These are phyloP conservation scores for Thalpophila matura DNA, from an alignment of 2,888 invertebrate species.

Conservation along the genomic window DNA sequence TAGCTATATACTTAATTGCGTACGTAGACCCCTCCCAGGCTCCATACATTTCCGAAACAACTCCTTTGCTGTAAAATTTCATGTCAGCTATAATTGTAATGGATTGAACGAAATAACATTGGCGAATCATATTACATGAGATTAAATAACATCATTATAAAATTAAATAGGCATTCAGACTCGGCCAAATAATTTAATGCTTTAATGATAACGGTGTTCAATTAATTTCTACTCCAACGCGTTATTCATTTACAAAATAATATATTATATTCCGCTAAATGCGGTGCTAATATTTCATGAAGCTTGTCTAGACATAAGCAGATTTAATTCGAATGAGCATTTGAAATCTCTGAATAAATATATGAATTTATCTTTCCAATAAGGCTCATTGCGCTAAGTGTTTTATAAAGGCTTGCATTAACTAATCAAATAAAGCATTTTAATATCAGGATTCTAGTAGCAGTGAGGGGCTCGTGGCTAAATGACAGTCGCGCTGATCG, in stretches of 20 bases:
- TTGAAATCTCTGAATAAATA: conserved; percentile 27
- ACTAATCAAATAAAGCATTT: neutral
- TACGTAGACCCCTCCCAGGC: too few relatives aligned
- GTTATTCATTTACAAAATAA: conserved; percentile 23
- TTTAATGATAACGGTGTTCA: conserved; percentile 1
- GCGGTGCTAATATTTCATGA: conserved; percentile 27
- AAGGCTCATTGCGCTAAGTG: conserved; percentile 15
- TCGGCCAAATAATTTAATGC: neutral
- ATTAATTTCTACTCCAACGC: conserved; percentile 29
- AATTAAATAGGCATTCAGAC: too few relatives aligned
- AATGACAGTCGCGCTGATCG: too few relatives aligned
- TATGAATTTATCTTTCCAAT: conserved; percentile 6
- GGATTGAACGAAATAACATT: too few relatives aligned
- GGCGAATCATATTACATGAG: too few relatives aligned
- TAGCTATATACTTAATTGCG: too few relatives aligned
- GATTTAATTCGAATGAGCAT: conserved; percentile 31
- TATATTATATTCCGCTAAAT: conserved; percentile 13
- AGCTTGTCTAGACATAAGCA: conserved; percentile 40
- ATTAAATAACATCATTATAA: too few relatives aligned
- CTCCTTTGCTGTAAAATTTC: too few relatives aligned
- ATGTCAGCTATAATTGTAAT: too few relatives aligned
- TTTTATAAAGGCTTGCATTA: neutral
- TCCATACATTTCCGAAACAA: too few relatives aligned
- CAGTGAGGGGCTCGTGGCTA: too few relatives aligned
- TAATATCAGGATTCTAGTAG: too few relatives aligned